These are phyloP conservation scores for Novumbra hubbsi DNA, from an alignment of 2,797 vertebrate genomes.

Conservation along the genomic window DNA sequence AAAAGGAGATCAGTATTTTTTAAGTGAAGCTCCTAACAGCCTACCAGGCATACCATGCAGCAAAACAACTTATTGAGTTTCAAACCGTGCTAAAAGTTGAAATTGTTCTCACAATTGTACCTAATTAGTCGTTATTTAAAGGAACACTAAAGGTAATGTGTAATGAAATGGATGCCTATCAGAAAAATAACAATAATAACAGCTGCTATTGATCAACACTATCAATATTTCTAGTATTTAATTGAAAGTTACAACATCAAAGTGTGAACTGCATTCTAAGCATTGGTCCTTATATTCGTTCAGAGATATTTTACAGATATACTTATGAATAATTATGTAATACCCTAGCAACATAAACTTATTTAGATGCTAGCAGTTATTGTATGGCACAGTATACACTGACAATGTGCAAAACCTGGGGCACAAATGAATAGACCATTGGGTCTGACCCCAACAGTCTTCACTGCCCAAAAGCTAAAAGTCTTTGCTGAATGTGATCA, in stretches of 20 bases:
- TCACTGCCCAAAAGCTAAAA: neutral
- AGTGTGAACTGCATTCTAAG: neutral
- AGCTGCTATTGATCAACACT: neutral
- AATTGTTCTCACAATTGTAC: neutral
- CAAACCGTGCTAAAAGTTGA: neutral
- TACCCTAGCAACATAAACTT: neutral
- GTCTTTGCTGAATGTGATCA: neutral
- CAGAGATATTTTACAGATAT: neutral
- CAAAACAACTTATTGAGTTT: neutral
- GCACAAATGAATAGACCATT: neutral
- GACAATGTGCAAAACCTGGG: neutral
- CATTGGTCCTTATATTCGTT: too few relatives aligned
- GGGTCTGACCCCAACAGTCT: neutral
- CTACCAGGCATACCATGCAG: neutral
- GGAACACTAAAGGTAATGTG: constrained; percentile 4
- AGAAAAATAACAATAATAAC: neutral
- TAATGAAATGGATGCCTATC: constrained; percentile 8
- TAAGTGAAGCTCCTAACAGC: neutral
- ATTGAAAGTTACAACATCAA: neutral
- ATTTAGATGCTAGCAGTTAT: too few relatives aligned
- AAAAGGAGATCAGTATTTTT: neutral
- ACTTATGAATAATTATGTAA: neutral
- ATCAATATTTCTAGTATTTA: neutral
- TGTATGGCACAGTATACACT: neutral
- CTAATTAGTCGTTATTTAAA: neutral